phyloP scores from a whole-genome alignment of 2,113 vertebrate species.

The Gymnogyps californianus region DNA sequence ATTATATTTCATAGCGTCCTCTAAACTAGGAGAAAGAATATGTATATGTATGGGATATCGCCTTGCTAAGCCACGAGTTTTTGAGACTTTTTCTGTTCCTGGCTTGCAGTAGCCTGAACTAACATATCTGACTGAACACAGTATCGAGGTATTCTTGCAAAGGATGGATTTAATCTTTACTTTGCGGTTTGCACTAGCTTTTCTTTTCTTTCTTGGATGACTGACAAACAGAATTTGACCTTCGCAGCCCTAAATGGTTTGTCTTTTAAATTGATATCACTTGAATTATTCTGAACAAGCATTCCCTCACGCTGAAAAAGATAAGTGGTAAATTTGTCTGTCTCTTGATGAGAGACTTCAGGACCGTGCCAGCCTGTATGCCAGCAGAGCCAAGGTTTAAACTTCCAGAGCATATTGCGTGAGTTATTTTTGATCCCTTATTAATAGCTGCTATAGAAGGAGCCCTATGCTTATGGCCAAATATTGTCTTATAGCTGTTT shows the following conservation, averaged over 20 bases:
- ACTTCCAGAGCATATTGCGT: background rate
- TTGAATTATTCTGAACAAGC: background rate
- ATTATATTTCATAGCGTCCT: background rate
- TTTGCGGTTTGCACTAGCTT: background rate
- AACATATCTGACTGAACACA: background rate
- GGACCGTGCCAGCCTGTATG: background rate
- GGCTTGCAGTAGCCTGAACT: background rate
- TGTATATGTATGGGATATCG: background rate
- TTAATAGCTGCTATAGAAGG: conserved; percentile 21
- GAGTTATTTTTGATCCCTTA: conserved; percentile 40
- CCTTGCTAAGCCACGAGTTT: background rate
- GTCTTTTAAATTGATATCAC: background rate
- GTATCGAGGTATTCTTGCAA: background rate
- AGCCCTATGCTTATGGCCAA: background rate
- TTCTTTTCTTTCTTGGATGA: background rate
- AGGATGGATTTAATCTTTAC: background rate
- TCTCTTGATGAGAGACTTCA: background rate
- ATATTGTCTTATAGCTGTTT: background rate
- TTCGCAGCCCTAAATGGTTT: background rate
- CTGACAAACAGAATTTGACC: background rate
- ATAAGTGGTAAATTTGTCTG: conserved; percentile 6
- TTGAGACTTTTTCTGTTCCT: background rate
- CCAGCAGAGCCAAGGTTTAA: background rate
- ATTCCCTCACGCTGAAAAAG: background rate
- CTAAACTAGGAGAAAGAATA: background rate